A percentile compares a stretch with the other conserved stretches of the same genome.
These are phyloP conservation scores for Gallinago nigripennis DNA, from an alignment of 2,797 vertebrate genomes.

Conservation along the genomic window DNA sequence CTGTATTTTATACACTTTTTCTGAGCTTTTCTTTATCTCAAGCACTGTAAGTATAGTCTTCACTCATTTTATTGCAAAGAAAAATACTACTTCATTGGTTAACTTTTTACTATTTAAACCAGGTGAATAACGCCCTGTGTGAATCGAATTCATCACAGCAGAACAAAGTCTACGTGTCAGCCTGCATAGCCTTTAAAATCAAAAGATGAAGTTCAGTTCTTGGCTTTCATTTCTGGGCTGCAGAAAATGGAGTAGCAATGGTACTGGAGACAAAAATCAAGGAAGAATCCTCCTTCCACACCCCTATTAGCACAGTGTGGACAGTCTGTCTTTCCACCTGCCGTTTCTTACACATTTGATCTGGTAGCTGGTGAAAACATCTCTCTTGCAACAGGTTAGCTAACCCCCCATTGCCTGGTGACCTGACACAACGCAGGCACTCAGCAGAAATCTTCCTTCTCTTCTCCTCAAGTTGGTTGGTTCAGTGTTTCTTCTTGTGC, in stretches of 20 bases:
- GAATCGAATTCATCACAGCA: not conserved
- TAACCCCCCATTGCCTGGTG: not conserved
- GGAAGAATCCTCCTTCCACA: not conserved
- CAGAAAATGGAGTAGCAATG: not conserved
- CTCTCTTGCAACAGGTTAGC: not conserved
- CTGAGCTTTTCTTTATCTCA: not conserved
- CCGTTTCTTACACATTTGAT: not conserved
- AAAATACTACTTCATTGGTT: not conserved
- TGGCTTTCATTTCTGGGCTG: not conserved
- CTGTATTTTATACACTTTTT: not conserved
- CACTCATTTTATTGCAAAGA: not conserved
- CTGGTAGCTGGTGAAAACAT: not conserved
- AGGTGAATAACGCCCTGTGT: not conserved
- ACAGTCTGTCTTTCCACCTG: not conserved
- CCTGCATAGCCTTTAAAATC: not conserved
- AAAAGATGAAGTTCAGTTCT: not conserved
- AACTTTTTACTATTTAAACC: not conserved
- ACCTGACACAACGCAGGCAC: accelerated
- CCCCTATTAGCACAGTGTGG: not conserved
- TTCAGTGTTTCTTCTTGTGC: not conserved
- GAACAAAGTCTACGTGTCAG: not conserved
- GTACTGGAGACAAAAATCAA: not conserved
- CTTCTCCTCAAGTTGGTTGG: not conserved
- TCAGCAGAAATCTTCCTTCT: not conserved
- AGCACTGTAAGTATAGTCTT: not conserved